Evolutionary conservation across 2,113 vertebrate genomes (phyloP).

Genomic region (Neogale vison): DNA sequence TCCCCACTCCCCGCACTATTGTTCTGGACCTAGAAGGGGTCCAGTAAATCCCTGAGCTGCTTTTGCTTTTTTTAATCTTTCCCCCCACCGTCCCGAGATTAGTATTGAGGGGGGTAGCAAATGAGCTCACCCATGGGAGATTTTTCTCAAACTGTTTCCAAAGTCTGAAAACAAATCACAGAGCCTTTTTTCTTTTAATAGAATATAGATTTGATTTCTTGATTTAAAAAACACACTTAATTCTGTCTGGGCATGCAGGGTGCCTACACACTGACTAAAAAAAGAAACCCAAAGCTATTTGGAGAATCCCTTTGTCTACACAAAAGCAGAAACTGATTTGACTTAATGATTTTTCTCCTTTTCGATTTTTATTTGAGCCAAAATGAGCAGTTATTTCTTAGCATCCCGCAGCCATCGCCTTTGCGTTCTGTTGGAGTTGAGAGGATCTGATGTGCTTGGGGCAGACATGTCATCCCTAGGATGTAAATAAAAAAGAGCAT

Average conservation of each 20-base stretch:
- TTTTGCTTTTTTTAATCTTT: background rate
- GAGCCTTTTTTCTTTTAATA: constrained; percentile 12
- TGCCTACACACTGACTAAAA: background rate
- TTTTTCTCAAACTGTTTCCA: constrained; percentile 70
- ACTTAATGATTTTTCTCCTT: constrained; percentile 13
- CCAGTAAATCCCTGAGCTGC: background rate
- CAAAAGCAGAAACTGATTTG: constrained; percentile 35
- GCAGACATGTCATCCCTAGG: background rate
- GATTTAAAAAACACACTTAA: constrained; percentile 51
- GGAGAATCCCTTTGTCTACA: constrained; percentile 41
- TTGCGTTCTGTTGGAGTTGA: background rate
- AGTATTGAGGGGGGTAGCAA: background rate
- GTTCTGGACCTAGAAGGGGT: background rate
- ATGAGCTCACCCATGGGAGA: constrained; percentile 35
- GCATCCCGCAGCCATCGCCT: background rate
- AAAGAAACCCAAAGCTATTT: background rate
- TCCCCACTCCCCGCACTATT: background rate
- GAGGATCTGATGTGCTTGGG: background rate
- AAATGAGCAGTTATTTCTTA: constrained; percentile 10
- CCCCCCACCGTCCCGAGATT: background rate
- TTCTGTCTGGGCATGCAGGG: constrained; percentile 35
- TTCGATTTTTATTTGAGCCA: constrained; percentile 32
- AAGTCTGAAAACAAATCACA: constrained; percentile 74
- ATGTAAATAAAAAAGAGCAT: background rate
- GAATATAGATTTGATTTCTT: constrained; percentile 55